Percentiles rank a stretch among this genome's conserved stretches.
Evolutionary conservation across 1,140 invertebrate genomes (phyloP).

Genomic region (Physella acuta): DNA sequence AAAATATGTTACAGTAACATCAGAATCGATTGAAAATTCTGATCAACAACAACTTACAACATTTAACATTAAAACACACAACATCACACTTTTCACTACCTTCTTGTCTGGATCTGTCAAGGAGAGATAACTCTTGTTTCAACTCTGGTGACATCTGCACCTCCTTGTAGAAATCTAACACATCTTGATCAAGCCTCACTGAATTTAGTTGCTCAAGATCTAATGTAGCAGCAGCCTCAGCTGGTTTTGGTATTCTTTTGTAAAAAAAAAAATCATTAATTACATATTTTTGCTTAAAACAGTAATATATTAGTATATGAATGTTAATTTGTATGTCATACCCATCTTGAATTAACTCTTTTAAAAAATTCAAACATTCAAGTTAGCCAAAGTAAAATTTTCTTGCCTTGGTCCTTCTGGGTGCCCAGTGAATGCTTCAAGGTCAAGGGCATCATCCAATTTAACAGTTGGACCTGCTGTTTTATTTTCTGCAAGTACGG

Average conservation of each 20-base stretch:
- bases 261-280: constrained; percentile 5
- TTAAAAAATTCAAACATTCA: no score
- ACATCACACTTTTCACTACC: no score
- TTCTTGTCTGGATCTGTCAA: neutral
- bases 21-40: no score
- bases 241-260: neutral
- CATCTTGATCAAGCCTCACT: neutral
- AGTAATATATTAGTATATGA: no score
- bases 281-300: no score
- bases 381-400: no score
- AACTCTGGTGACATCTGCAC: constrained; percentile 1
- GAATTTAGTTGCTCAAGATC: neutral
- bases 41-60: no score
- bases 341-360: no score
- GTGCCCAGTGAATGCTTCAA: neutral
- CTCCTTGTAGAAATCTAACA: neutral
- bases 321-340: no score
- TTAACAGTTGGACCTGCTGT: constrained; percentile 18
- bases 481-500: constrained; percentile 5
- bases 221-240: no score
- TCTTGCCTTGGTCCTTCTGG: neutral
- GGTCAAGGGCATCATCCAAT: constrained; percentile 9
- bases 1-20: no score
- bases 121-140: neutral
- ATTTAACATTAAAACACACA: no score